These are phyloP conservation scores for Chymomyza amoena DNA, from an alignment of 2,888 invertebrate species.

Conservation along the genomic window DNA sequence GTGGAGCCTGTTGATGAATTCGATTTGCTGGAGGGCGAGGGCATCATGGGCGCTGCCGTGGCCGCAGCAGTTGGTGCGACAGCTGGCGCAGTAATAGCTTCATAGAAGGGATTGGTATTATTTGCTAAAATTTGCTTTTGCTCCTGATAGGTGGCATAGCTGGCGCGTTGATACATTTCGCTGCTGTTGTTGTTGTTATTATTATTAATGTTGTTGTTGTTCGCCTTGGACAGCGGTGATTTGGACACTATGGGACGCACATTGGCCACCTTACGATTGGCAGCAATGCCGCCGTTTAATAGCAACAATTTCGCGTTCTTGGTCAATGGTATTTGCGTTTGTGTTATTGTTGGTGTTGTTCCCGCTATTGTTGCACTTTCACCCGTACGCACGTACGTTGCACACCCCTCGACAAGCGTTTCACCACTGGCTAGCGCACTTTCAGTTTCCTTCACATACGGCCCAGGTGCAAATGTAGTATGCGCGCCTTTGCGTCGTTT, in stretches of 20 bases:
- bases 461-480: conserved; percentile 93
- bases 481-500: conserved; percentile 88
- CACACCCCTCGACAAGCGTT: conserved; percentile 23
- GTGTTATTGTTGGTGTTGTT: conserved; percentile 21
- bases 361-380: conserved; percentile 56
- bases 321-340: conserved; percentile 23
- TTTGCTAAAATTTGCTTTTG: conserved; percentile 70
- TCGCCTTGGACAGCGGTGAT: conserved; percentile 49
- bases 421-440: conserved; percentile 66
- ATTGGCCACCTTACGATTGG: conserved; percentile 75
- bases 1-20: conserved; percentile 75
- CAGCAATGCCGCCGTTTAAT: conserved; percentile 68
- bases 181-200: conserved; percentile 10
- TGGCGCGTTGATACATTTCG: conserved; percentile 45
- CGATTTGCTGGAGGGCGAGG: conserved; percentile 75
- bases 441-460: conserved; percentile 86
- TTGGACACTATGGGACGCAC: conserved; percentile 75
- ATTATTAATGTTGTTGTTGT: background rate
- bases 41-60: conserved; percentile 57
- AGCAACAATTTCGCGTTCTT: conserved; percentile 62
- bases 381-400: conserved; percentile 40
- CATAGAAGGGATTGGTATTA: conserved; percentile 74
- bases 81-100: conserved; percentile 40
- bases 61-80: conserved; percentile 7
- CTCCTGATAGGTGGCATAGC: conserved; percentile 52